Percentiles rank a stretch among this genome's conserved stretches.
phyloP scores from a whole-genome alignment of 2,888 invertebrate genomes.

The Lasiommata megera region DNA sequence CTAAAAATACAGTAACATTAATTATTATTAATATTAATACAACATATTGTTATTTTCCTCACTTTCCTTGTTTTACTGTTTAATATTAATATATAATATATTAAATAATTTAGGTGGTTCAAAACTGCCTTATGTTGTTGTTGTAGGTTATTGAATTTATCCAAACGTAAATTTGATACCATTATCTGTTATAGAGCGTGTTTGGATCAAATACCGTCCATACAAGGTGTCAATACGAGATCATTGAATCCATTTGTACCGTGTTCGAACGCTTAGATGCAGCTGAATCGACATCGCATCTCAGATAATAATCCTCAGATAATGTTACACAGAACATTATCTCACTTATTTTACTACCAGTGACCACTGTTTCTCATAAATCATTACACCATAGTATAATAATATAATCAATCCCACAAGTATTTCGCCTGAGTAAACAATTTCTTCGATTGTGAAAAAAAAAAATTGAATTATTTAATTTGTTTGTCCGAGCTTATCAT shows the following conservation, averaged over 20 bases:
- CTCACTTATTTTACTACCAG: constrained; percentile 22
- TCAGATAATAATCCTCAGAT: constrained; percentile 35
- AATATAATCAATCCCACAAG: too few species aligned
- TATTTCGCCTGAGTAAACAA: too few species aligned
- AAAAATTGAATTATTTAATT: too few species aligned
- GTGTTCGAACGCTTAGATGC: constrained; percentile 35
- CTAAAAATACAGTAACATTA: too few species aligned
- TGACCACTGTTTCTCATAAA: constrained; percentile 7
- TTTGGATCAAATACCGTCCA: constrained; percentile 33
- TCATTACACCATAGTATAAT: background rate
- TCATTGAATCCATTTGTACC: constrained; percentile 37
- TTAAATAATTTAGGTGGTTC: too few species aligned
- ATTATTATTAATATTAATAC: too few species aligned
- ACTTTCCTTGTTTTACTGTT: too few species aligned
- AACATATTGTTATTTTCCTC: too few species aligned
- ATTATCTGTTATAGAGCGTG: constrained; percentile 26
- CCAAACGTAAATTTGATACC: background rate
- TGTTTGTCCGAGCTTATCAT: too few species aligned
- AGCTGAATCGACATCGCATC: constrained; percentile 34
- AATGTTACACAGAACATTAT: constrained; percentile 31
- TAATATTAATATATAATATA: too few species aligned
- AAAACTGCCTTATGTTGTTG: too few species aligned
- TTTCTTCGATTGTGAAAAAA: too few species aligned
- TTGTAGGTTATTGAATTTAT: background rate
- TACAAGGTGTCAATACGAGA: constrained; percentile 32